These are phyloP conservation scores for Poeciliopsis paucimaculata DNA, from an alignment of 2,797 vertebrate species.

Conservation along the genomic window DNA sequence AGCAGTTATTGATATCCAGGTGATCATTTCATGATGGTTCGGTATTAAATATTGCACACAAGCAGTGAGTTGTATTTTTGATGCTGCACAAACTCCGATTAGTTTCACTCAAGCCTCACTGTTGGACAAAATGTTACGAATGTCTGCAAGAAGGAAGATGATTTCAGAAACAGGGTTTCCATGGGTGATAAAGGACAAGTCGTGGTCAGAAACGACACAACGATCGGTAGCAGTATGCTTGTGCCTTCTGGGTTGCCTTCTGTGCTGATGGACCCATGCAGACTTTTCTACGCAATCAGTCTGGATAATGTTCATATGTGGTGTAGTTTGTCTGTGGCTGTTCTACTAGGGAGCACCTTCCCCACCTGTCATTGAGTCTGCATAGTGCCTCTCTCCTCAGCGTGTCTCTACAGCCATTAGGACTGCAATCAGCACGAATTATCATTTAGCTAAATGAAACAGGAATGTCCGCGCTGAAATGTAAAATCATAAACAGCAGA, in stretches of 20 bases:
- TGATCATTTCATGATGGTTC: background rate
- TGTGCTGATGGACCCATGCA: background rate
- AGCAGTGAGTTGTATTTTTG: background rate
- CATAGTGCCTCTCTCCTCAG: conserved; percentile 9
- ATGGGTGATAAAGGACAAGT: no score
- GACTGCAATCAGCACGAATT: conserved; percentile 4
- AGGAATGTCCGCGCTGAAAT: conserved; percentile 29
- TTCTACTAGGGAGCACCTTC: conserved; percentile 16
- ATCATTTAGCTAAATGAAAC: conserved; percentile 20
- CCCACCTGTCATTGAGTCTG: conserved; percentile 20
- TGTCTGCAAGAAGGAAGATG: background rate
- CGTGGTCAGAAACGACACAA: background rate
- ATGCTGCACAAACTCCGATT: background rate
- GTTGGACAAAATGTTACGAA: background rate
- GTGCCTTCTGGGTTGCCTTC: background rate
- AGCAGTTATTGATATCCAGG: background rate
- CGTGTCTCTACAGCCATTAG: conserved; percentile 1
- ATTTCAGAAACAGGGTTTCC: background rate
- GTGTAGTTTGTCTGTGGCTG: conserved; percentile 8
- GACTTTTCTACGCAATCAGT: background rate
- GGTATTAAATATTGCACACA: background rate
- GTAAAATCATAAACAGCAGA: conserved; percentile 41
- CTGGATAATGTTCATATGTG: conserved; percentile 11
- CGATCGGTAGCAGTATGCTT: background rate
- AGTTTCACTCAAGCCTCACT: background rate